Conservation (phyloP, 2,113 vertebrate genomes). For the Casuarius casuarius region DNA sequence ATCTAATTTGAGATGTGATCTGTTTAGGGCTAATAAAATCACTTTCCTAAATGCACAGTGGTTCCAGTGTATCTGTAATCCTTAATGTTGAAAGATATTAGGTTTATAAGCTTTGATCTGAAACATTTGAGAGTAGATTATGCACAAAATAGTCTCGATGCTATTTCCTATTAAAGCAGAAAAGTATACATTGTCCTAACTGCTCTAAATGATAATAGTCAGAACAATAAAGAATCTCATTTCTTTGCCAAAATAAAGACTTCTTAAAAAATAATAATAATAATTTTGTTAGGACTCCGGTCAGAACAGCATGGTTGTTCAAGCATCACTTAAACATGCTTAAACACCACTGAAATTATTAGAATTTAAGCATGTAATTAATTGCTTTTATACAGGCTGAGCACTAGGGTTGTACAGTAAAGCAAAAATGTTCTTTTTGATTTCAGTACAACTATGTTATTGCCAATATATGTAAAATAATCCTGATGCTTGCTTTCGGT, state of each 20-base stretch:
- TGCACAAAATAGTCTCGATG: background rate
- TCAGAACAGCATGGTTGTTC: background rate
- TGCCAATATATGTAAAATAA: background rate
- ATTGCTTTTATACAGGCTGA: background rate
- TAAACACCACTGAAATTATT: background rate
- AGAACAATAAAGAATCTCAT: background rate
- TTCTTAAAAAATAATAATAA: background rate
- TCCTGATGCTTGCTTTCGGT: background rate
- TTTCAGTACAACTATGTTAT: background rate
- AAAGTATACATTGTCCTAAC: background rate
- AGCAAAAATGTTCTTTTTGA: background rate
- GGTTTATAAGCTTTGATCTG: background rate
- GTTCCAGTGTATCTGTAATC: background rate
- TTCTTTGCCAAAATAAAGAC: background rate
- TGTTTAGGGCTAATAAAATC: background rate
- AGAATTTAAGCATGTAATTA: background rate
- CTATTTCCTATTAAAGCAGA: background rate
- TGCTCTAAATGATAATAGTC: background rate
- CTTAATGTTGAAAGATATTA: background rate
- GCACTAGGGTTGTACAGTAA: background rate
- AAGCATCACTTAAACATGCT: background rate
- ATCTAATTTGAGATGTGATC: constrained; percentile 14
- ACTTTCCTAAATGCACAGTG: background rate
- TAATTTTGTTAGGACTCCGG: background rate
- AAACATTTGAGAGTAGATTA: background rate